These are phyloP conservation scores for Chymomyza procnemis DNA, from an alignment of 2,888 invertebrate species.

Conservation along the genomic window DNA sequence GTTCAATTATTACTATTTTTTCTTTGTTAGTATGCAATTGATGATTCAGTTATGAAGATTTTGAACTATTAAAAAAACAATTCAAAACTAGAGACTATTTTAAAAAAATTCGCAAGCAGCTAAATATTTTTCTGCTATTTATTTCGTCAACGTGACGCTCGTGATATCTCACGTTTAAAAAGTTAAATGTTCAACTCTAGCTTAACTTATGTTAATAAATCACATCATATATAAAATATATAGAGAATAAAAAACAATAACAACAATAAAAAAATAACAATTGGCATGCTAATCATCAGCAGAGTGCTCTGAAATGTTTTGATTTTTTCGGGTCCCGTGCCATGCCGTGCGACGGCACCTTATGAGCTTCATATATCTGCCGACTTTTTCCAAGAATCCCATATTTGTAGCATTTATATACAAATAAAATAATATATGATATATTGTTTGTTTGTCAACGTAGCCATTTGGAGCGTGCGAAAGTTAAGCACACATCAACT, in stretches of 20 bases:
- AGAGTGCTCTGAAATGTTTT: slow-evolving; percentile 30
- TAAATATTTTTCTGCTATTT: no score
- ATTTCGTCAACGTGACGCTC: background rate
- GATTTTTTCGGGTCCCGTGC: slow-evolving; percentile 25
- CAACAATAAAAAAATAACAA: background rate
- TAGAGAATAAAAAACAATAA: background rate
- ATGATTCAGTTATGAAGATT: no score
- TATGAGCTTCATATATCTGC: slow-evolving; percentile 20
- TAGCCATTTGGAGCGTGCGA: slow-evolving; percentile 48
- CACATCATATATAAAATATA: background rate
- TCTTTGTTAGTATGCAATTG: no score
- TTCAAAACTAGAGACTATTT: no score
- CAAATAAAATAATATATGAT: no score
- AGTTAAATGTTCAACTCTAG: background rate
- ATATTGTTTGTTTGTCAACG: slow-evolving; percentile 34
- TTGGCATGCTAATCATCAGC: slow-evolving; percentile 45
- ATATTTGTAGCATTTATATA: slow-evolving; percentile 15
- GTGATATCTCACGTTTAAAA: background rate
- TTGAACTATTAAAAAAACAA: no score
- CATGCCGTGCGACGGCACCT: slow-evolving; percentile 47
- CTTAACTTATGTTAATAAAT: background rate
- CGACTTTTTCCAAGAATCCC: slow-evolving; percentile 29
- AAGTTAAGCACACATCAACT: background rate
- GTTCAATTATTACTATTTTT: no score
- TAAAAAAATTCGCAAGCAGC: no score